phyloP scores from a whole-genome alignment of 2,797 vertebrate species.

The Ataeniobius toweri region DNA sequence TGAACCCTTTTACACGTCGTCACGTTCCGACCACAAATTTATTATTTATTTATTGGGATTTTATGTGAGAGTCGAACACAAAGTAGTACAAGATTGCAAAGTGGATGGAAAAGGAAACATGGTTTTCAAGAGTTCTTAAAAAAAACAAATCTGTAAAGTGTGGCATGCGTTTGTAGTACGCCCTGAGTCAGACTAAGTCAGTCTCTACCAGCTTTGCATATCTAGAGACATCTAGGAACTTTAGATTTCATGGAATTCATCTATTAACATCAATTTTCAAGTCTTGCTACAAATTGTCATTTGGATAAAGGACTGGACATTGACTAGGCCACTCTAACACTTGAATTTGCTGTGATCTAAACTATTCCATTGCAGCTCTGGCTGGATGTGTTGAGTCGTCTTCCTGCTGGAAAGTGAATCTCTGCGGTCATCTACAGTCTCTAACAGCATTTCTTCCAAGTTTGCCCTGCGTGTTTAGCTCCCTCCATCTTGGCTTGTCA shows the following conservation, averaged over 20 bases:
- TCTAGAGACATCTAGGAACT: no score
- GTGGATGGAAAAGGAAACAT: background rate
- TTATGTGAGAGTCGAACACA: background rate
- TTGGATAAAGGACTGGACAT: background rate
- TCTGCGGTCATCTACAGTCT: no score
- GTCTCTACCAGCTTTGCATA: no score
- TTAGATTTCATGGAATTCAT: no score
- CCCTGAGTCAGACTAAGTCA: no score
- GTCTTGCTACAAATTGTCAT: no score
- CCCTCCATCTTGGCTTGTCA: no score
- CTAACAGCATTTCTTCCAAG: background rate
- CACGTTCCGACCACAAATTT: background rate
- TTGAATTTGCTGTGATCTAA: background rate
- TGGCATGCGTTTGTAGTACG: no score
- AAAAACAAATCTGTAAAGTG: no score
- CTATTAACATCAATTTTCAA: no score
- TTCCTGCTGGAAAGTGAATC: background rate
- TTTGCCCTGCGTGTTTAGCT: no score
- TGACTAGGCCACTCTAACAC: background rate
- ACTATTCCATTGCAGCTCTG: background rate
- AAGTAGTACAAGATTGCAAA: background rate
- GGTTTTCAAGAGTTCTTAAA: background rate
- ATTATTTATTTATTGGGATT: background rate
- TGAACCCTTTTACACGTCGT: background rate
- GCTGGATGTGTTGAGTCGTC: background rate